Base-by-base conservation (phyloP, 2,888 invertebrate genomes). In the Dimorphilus gyrociliatus region DNA sequence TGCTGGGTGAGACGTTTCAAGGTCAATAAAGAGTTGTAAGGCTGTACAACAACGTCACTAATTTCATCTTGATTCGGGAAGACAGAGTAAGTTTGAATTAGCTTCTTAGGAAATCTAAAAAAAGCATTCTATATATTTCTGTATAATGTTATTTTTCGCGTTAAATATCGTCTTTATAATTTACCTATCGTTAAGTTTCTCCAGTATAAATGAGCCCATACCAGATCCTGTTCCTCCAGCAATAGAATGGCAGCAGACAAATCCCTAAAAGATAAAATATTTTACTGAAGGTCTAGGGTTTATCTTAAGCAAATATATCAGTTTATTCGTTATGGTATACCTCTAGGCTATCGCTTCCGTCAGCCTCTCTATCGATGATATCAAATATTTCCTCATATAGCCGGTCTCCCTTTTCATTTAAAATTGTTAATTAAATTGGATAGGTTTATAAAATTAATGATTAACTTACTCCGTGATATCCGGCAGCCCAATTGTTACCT, bases 161-260 rank as follows among this genome's bases (percentile, higher is more conserved):
- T n/a, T n/a, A n/a, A n/a, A n/a, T n/a, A n/a, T n/a, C n/a, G n/a
- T n/a, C n/a, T n/a, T n/a, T n/a, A n/a, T n/a, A n/a, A n/a, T 37
- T 25, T 35, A 67, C 64, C 61, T 53, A 46, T 69, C 68, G 42
- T 63, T 60, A 2, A 68, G 42, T 35, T 55, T 49, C 45, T 69
- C 67, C 30, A 69, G 45, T 21, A 69, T 46, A 36, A 63, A 88
- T 0, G 94, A 97, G 3, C 97, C 97, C 81, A 99, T 85, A 13
- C 97, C 97, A 0, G 92, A 94, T 1, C 97, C 97, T 4, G 97
- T 97, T 32, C 97, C 97, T 27, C 97, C 97, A 29, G 94, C 94
- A 60, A 97, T 94, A 4, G 92, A 94, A 66, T 99, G 97, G 50
- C 94, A 94, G 32, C 97, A 65, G 16, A 94, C 85, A 67, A 99